Evolutionary conservation across 2,888 invertebrate species (phyloP), one percentile per base, ranked within the genome.

Genomic region (Anaspis maculata): DNA sequence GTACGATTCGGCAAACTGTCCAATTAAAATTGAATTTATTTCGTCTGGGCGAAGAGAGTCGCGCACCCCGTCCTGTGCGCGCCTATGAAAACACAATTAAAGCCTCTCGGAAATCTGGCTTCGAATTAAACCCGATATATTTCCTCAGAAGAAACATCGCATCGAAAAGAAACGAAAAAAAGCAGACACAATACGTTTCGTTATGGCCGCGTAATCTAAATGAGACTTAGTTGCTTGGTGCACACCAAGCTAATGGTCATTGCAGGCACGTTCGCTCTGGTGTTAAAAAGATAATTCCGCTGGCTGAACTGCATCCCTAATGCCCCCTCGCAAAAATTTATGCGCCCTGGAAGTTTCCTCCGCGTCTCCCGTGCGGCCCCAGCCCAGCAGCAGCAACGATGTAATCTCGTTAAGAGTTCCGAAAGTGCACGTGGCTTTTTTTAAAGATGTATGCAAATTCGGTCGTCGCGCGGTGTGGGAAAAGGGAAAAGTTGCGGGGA

Each of bases 201-300:
- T n/a, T n/a, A n/a, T n/a, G n/a, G n/a, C n/a, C n/a, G n/a, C n/a
- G n/a, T n/a, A n/a, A n/a, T n/a, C n/a, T n/a, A n/a, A n/a, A n/a
- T n/a, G n/a, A n/a, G n/a, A n/a, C n/a, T n/a, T n/a, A n/a, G n/a
- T n/a, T n/a, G n/a, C n/a, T n/a, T n/a, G n/a, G n/a, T n/a, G n/a
- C n/a, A n/a, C n/a, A 19, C 19, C 19, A 9, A 19, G 19, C 24
- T 36, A 44, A 51, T 44, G 43, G 46, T 42, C 45, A 51, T 44
- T 42, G 45, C 41, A 42, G 33, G 40, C 48, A 51, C 49, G 49
- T 46, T 51, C 45, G 32, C 22, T 43, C 40, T 45, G 45, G 44
- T 48, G 48, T 46, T 47, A 46, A 50, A 50, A 49, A 48, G 50
- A 50, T 51, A 47, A 47, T 46, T 46, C 42, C 37, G 32, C 24